These are phyloP conservation scores for Oxycera nigricornis DNA, from an alignment of 2,888 invertebrate genomes.

Conservation along the genomic window DNA sequence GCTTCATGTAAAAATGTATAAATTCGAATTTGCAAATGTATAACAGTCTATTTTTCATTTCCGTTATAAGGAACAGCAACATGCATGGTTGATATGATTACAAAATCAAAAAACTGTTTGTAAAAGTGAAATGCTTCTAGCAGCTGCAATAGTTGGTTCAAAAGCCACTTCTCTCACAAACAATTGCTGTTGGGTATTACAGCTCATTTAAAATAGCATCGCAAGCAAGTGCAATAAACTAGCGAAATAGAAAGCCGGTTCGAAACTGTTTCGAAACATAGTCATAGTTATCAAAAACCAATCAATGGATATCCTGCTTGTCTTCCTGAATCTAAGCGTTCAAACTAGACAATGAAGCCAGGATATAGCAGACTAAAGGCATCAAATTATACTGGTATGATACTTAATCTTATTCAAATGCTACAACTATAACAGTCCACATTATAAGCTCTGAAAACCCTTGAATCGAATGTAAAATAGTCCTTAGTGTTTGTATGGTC, in stretches of 20 bases:
- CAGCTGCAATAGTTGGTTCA: not conserved
- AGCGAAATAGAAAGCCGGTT: not conserved
- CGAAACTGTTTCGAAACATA: not conserved
- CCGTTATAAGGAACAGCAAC: too few relatives aligned
- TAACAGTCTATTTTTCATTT: too few relatives aligned
- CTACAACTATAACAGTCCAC: conserved; percentile 39
- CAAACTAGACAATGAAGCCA: too few relatives aligned
- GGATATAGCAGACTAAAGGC: not conserved
- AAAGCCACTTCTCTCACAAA: not conserved
- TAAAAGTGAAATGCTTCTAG: not conserved
- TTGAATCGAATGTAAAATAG: not conserved
- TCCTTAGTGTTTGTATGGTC: not conserved
- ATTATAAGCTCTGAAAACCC: conserved; percentile 2
- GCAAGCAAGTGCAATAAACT: not conserved
- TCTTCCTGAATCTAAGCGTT: too few relatives aligned
- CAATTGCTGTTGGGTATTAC: not conserved
- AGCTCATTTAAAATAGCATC: not conserved
- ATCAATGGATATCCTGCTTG: too few relatives aligned
- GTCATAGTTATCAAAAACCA: not conserved
- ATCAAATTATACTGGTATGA: not conserved
- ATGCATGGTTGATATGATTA: not conserved
- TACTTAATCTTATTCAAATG: conserved; percentile 20
- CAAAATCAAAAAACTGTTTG: not conserved
- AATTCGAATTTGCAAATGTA: too few relatives aligned
- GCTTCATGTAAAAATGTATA: not conserved